Evolutionary conservation across 92 coral and sea anemone species (phyloP), one percentile per base, ranked within the genome.

Genomic region (Palythoa grandiflora): DNA sequence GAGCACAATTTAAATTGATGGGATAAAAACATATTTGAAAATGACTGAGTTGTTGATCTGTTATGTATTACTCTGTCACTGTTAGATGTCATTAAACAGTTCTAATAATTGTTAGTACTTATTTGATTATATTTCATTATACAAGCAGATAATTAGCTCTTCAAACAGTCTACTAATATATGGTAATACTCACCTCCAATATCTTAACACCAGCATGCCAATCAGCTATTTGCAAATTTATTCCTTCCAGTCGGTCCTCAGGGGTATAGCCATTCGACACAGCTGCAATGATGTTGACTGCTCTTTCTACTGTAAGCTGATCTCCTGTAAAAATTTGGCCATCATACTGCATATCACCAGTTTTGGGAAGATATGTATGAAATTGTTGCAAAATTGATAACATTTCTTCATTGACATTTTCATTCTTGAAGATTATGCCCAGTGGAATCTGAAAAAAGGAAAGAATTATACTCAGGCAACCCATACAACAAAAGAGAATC

Each of bases 121-220:
- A 79, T 54, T 44, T 79, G 68, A 54, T 79, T 51, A 51, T 79
- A 57, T 28, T 79, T 51, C 70, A n/a, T 21, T 79, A 70, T 47
- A 63, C 75, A 79, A 15, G 84, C 71, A 79, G 51, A 71, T 6
- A 71, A 28, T 35, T 71, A 35, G 0, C n/a, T 38, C 11, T 83
- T 35, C 1, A 83, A 83, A n/a, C 77, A 83, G 17, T 85, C 37
- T 85, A 71, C 63, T 72, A 21, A 50, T 85, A 17, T 51, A 40
- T 87, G 40, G 90, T 60, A 54, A 71, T 63, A 77, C 90, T 77
- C 40, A 91, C 89, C 63, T 55, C 83, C 78, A 84, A 73, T 59
- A 91, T 79, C 79, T 91, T 91, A 11, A 88, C 92, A 84, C 84
- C 94, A 65, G 94, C 91, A 89, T 91, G 92, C 92, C 94, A 91